These are phyloP conservation scores for Heliconius sara DNA, from an alignment of 2,888 invertebrate genomes.

Conservation along the genomic window DNA sequence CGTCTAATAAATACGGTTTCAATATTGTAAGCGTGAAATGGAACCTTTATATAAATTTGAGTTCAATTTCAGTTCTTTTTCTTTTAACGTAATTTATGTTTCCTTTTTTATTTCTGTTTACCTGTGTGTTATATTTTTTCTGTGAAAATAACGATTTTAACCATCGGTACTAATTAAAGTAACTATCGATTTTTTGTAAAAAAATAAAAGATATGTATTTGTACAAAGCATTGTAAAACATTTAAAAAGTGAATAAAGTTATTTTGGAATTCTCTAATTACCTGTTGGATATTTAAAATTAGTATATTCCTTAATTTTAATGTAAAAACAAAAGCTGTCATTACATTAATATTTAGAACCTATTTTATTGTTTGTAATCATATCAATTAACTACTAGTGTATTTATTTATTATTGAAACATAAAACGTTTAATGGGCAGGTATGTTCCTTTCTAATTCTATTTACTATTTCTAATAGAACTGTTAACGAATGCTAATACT, in stretches of 20 bases:
- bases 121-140: neutral
- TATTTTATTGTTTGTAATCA: neutral
- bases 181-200: neutral
- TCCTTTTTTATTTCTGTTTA: neutral
- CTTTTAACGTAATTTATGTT: neutral
- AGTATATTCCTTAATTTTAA: neutral
- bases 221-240: neutral
- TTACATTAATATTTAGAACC: neutral
- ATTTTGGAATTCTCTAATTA: neutral
- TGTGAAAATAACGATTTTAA: neutral
- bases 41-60: neutral
- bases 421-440: conserved; percentile 7
- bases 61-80: neutral
- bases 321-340: neutral
- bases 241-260: neutral
- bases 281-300: neutral
- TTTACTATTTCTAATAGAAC: neutral
- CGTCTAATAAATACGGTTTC: neutral
- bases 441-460: conserved; percentile 15
- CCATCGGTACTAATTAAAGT: neutral
- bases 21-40: neutral
- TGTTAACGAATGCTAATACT: neutral
- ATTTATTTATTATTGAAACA: neutral
- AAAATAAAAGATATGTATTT: neutral
- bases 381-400: conserved; percentile 5